Evolutionary conservation across 1,140 invertebrate species (phyloP).

Genomic region (Trichonephila inaurata): DNA sequence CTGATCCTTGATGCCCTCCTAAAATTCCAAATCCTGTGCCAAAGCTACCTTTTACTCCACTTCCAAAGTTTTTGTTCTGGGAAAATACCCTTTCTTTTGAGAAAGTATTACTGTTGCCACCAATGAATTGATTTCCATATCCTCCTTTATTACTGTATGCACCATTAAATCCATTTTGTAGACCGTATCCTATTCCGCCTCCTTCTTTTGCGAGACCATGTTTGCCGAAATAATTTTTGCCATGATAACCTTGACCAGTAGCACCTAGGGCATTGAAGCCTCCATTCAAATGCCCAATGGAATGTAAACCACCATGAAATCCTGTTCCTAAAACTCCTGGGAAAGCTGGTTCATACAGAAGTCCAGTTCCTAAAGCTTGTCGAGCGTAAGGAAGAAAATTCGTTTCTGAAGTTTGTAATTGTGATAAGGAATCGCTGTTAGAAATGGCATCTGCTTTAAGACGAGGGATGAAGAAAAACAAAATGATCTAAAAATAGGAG

Average conservation of each 20-base stretch:
- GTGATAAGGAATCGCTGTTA: neutral
- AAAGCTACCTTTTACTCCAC: slow-evolving; percentile 39
- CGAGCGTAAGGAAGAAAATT: slow-evolving; percentile 19
- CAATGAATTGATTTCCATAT: slow-evolving; percentile 47
- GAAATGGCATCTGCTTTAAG: neutral
- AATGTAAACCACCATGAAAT: slow-evolving; percentile 22
- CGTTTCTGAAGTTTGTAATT: neutral
- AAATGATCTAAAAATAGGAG: neutral
- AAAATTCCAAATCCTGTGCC: slow-evolving; percentile 30
- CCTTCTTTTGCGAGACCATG: neutral
- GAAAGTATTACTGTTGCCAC: slow-evolving; percentile 45
- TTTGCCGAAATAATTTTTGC: slow-evolving; percentile 9
- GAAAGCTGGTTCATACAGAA: neutral
- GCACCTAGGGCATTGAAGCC: slow-evolving; percentile 24
- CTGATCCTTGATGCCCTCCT: neutral
- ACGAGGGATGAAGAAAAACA: neutral
- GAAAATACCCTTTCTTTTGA: slow-evolving; percentile 45
- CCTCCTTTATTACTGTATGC: slow-evolving; percentile 14
- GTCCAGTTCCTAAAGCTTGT: neutral
- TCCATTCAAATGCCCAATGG: neutral
- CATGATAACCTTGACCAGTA: slow-evolving; percentile 13
- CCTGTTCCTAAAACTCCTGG: neutral
- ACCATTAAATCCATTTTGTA: slow-evolving; percentile 38
- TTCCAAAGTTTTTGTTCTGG: slow-evolving; percentile 45
- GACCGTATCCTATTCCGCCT: neutral